phyloP scores from a whole-genome alignment of 2,888 invertebrate species.

The Eilema depressum region DNA sequence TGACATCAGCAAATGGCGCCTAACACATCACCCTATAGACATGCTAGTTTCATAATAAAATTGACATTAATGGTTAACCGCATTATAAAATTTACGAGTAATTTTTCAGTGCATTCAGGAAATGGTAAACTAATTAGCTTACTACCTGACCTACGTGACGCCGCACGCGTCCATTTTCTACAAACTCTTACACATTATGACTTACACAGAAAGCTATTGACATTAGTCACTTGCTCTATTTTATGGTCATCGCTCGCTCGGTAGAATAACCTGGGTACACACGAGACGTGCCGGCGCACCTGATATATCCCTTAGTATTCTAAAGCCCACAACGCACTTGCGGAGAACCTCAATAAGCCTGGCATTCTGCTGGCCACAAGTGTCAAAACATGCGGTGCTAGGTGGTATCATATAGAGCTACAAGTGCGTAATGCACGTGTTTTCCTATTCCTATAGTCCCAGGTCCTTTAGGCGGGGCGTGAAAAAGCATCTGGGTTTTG shows the following conservation, averaged over 20 bases:
- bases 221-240: constrained; percentile 43
- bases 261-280: constrained; percentile 30
- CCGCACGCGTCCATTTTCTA: constrained; percentile 14
- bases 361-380: too few species aligned
- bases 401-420: too few species aligned
- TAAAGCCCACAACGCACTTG: too few species aligned
- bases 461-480: too few species aligned
- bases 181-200: constrained; percentile 19
- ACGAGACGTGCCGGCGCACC: background rate
- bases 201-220: constrained; percentile 25
- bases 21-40: background rate
- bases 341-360: too few species aligned
- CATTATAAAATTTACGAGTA: constrained; percentile 12
- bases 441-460: too few species aligned
- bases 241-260: constrained; percentile 25
- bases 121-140: constrained; percentile 11
- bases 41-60: constrained; percentile 12
- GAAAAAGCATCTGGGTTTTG: too few species aligned
- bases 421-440: too few species aligned
- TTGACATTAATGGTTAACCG: constrained; percentile 7
- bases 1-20: constrained; percentile 7
- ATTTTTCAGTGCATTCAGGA: constrained; percentile 1
- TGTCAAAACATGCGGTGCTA: too few species aligned
- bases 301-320: too few species aligned
- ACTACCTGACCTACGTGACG: constrained; percentile 20